Evolutionary conservation across 2,888 invertebrate species (phyloP).

Genomic region (Limnephilus rhombicus): DNA sequence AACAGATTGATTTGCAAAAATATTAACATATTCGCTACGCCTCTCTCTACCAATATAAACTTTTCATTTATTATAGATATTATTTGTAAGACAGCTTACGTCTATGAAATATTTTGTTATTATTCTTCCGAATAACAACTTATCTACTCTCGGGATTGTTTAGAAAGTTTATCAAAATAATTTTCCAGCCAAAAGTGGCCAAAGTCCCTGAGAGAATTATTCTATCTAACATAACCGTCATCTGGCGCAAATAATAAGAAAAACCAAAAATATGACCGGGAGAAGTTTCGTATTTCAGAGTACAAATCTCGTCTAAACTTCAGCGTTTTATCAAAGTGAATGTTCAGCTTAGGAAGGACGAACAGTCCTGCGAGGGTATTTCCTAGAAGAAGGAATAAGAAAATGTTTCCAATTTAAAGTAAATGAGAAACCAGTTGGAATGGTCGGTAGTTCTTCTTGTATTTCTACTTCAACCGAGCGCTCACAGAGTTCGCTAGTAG

Average conservation of each 20-base stretch:
- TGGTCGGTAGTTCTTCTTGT: slow-evolving; percentile 21
- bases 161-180: background rate
- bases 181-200: background rate
- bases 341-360: slow-evolving; percentile 15
- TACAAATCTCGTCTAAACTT: slow-evolving; percentile 46
- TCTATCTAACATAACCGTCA: background rate
- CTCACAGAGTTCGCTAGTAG: slow-evolving; percentile 57
- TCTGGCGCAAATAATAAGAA: slow-evolving; percentile 38
- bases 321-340: slow-evolving; percentile 37
- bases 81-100: background rate
- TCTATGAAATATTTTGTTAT: background rate
- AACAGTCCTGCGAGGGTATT: background rate
- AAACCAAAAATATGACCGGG: slow-evolving; percentile 22
- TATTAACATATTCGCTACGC: too few species aligned
- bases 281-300: slow-evolving; percentile 43
- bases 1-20: too few species aligned
- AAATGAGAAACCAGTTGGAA: slow-evolving; percentile 61
- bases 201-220: background rate
- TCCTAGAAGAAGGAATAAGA: slow-evolving; percentile 39
- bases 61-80: background rate
- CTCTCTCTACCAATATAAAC: too few species aligned
- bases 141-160: background rate
- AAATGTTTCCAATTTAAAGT: slow-evolving; percentile 59
- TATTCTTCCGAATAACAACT: background rate
- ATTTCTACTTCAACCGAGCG: slow-evolving; percentile 45